phyloP scores from a whole-genome alignment of 1,140 invertebrate species.

The Leptonema lineaticorne region DNA sequence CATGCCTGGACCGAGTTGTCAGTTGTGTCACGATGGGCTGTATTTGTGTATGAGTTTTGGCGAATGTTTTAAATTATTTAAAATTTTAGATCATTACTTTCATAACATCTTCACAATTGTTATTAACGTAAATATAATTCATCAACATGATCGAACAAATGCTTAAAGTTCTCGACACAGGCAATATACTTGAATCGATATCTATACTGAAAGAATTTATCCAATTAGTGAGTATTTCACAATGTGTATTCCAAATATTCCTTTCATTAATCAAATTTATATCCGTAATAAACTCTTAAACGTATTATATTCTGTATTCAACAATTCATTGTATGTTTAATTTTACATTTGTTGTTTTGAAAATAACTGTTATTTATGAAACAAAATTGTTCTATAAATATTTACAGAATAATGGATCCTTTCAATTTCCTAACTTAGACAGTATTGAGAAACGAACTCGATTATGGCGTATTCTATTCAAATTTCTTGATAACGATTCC shows the following conservation, averaged over 20 bases:
- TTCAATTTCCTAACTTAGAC: conserved; percentile 49
- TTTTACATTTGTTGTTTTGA: background rate
- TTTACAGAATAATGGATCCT: conserved; percentile 50
- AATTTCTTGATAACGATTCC: conserved; percentile 47
- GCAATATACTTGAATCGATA: conserved; percentile 15
- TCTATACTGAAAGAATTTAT: conserved; percentile 28
- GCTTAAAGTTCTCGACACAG: conserved; percentile 16
- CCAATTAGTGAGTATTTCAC: conserved; percentile 28
- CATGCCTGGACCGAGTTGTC: background rate
- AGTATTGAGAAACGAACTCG: conserved; percentile 46
- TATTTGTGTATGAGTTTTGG: no score
- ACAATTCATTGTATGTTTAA: background rate
- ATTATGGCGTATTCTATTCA: conserved; percentile 52
- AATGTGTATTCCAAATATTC: no score
- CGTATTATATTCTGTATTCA: no score
- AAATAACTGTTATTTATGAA: no score
- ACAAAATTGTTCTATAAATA: no score
- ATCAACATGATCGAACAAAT: conserved; percentile 28
- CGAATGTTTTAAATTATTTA: no score
- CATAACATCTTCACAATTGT: no score
- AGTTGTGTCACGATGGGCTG: background rate
- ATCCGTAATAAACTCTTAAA: background rate
- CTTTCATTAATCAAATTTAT: background rate
- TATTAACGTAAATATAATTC: no score
- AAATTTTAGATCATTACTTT: no score